Base-by-base conservation (phyloP, 2,888 invertebrate species). In the Sesia bembeciformis region DNA sequence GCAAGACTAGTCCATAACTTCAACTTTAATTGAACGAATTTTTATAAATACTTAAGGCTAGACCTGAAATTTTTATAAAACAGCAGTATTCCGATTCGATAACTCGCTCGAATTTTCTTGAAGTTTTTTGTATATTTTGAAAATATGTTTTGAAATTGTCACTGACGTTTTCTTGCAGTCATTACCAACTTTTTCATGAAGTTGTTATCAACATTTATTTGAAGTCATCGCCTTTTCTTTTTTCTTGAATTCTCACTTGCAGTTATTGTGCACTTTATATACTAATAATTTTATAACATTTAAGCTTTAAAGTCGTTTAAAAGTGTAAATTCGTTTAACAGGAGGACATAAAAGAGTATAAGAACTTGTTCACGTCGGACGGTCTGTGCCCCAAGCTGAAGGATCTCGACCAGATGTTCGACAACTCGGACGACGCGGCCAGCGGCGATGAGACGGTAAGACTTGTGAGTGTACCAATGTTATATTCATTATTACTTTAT, bases 401-500 rank as follows among this genome's bases (percentile, higher is more conserved):
- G 74, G 98, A 98, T 88, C 92, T 98, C 65, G 98, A 98, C 73
- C 96, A 98, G 81, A 94, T 98, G 73, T 98, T 98, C 87, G 96
- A 97, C 78, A 96, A 97, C 78, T 96, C 96, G 0, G 96, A 96
- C 86, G 95, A 96, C 73, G 95, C 96, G 57, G 95, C 96, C 64
- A 95, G 95, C 76, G 95, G 95, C 72, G 96, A 97, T 82, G 97
- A 96, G 91, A 93, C 94, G 80, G 95, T 95, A 90, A 92, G 92
- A 88, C 81, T 86, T 85, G 87, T 84, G 86, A 86, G 88, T 87
- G 86, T 81, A 52, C 53, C 72, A 23, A 23, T 23, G 23, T n/a
- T 52, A 40, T 4, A 8, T 38, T 40, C 40, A 42, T 6, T 6
- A 42, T 6, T 42, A 42, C 2, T 23, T 1, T 23, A 23, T 23